Base-by-base conservation (phyloP, 30 jellyfish, hydroid and myxozoan genomes). In the Phacellophora camtschatica region DNA sequence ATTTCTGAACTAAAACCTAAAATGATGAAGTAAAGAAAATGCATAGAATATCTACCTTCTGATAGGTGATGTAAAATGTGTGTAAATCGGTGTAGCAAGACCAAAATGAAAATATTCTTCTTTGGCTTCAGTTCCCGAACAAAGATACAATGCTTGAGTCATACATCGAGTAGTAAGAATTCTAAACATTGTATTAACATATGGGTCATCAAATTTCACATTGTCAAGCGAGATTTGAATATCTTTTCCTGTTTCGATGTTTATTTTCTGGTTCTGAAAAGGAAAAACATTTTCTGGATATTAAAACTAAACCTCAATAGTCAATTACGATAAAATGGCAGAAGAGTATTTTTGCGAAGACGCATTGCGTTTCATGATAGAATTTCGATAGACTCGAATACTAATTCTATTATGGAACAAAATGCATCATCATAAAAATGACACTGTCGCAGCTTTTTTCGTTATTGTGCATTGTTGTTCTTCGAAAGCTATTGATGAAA, bases 61-160 rank as follows among this genome's bases (percentile, higher is more conserved):
- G 46, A 94, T 94, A 1, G 99, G 99, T 19, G 99, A 94, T 16
- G 99, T 94, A 84, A 94, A 94, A 80, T 94, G 99, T 8, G 99
- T 94, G 73, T 94, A 94, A 27, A 94, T 94, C 0, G 99, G 99
- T 23, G 97, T 77, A 11, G 99, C 99, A 37, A 94, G 75, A 15
- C 99, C 99, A 70, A 74, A 94, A 68, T 94, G 99, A 48, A 42
- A 76, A 48, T 53, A 94, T 15, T 94, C 90, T 8, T 81, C 92
- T 66, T 45, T 51, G 6, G 76, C 42, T 20, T 68, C 95, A n/a
- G 89, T 71, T 5, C 99, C 99, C 36, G 99, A 86, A 53, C 99
- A 94, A 22, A 94, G 32, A 66, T 94, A 94, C 74, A 81, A 63
- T 0, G 99, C 99, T 51, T 77, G 96, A 11, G 97, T 87, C 96